Base-by-base conservation (phyloP, 2,113 vertebrate species). In the Cygnus atratus region DNA sequence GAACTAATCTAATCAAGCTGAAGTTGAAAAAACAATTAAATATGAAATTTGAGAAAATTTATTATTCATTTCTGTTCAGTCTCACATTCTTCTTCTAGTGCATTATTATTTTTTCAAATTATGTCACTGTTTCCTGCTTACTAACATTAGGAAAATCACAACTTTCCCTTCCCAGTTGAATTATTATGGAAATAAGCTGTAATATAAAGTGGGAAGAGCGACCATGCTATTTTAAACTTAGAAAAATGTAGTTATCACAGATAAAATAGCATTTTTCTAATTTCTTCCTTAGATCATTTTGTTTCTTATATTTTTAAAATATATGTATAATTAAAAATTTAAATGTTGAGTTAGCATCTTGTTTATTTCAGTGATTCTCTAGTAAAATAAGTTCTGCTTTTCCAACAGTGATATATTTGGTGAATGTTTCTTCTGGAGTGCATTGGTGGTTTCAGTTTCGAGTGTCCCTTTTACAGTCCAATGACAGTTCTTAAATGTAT, bases 401-500 rank as follows among this genome's bases (percentile, higher is more conserved):
- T 44, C 9, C n/a, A 83, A 16, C 18, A 0, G 0, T 67, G 26
- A 24, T 25, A 35, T 50, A 79, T 76, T 11, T n/a, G 1, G 11
- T 55, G 37, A 29, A 29, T 73, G 39, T 39, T 46, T 46, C 44
- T 19, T 46, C 48, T 41, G 3, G 15, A 46, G 31, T 75, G 3
- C 8, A 20, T 80, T 54, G 39, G 15, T 44, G 11, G 3, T 39
- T 82, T 74, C 82, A 54, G 9, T 44, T 58, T 8, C 50, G 5
- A 41, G 11, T 41, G 31, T 55, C 6, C 33, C 46, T 79, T 13
- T 52, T 62, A 33, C 7, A 14, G 9, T 41, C 41, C 5, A 20
- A 74, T 77, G 24, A 15, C 11, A 37, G 63, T 11, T 48, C 6
- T 59, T 78, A 22, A 66, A 73, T 13, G 2, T 50, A 68, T 28